Conservation (phyloP, 2,888 invertebrate species). For the Scaptomyza polygonia region DNA sequence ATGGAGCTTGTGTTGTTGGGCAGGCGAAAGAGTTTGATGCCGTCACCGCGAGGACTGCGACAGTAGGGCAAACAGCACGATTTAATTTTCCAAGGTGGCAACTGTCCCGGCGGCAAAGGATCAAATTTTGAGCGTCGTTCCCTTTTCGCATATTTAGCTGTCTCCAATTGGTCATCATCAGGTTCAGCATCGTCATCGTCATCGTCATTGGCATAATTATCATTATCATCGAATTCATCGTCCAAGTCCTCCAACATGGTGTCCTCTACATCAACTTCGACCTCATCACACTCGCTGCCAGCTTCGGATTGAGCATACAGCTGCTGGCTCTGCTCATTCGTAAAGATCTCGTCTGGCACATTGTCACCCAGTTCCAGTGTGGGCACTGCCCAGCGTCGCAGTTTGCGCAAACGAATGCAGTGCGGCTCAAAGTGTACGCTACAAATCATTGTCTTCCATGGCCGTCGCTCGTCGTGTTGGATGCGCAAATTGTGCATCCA, state of each 20-base stretch:
- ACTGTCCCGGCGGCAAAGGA: conserved; percentile 30
- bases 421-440: conserved; percentile 67
- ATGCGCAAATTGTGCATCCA: conserved; percentile 72
- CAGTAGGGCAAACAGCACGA: conserved; percentile 79
- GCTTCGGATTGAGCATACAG: conserved; percentile 17
- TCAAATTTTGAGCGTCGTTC: conserved; percentile 48
- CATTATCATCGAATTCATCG: conserved; percentile 31
- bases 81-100: conserved; percentile 59
- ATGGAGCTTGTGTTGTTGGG: conserved; percentile 60
- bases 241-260: conserved; percentile 25
- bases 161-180: conserved; percentile 1
- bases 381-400: conserved; percentile 79
- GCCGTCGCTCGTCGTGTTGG: conserved; percentile 62
- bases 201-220: conserved; percentile 31
- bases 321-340: conserved; percentile 58
- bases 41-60: conserved; percentile 75
- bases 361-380: conserved; percentile 73
- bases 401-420: conserved; percentile 62
- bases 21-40: conserved; percentile 79
- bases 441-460: conserved; percentile 75
- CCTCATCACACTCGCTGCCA: conserved; percentile 49
- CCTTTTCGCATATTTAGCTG: conserved; percentile 23
- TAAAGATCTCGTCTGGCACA: conserved; percentile 59
- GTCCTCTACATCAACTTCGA: conserved; percentile 30
- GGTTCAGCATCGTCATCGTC: conserved; percentile 17